These are phyloP conservation scores for Patiria pectinifera DNA, from an alignment of 53 echinoderm and acorn worm genomes.

Conservation along the genomic window DNA sequence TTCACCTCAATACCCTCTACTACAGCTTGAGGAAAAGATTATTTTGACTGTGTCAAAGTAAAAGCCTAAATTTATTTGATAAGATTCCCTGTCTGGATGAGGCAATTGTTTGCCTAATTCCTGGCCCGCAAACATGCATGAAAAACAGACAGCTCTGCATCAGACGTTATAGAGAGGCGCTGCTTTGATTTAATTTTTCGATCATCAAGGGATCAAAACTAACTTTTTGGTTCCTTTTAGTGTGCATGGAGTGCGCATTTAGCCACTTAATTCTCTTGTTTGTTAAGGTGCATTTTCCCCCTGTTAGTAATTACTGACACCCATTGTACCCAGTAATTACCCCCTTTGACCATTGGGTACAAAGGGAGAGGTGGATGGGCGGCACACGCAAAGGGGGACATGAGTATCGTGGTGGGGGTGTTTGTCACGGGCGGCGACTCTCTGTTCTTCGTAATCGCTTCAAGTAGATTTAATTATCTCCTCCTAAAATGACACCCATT, in stretches of 20 bases:
- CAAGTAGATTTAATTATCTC: slow-evolving; percentile 4
- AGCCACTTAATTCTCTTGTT: background rate
- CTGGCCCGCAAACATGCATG: no score
- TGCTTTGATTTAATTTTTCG: background rate
- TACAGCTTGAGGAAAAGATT: no score
- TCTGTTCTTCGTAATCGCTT: background rate
- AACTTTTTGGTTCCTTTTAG: background rate
- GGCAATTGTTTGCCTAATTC: no score
- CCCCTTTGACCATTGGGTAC: slow-evolving; percentile 8
- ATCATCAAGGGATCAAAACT: background rate
- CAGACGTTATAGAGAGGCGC: background rate
- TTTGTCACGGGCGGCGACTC: slow-evolving; percentile 22
- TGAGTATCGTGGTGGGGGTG: background rate
- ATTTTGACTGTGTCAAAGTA: no score
- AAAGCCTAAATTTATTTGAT: no score
- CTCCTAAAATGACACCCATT: background rate
- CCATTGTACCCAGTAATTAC: slow-evolving; percentile 32
- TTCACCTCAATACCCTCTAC: no score
- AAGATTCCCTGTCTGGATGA: no score
- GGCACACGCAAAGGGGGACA: slow-evolving; percentile 20
- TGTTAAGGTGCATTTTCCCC: background rate
- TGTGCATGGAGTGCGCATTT: background rate
- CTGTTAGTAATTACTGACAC: background rate
- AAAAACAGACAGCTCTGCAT: no score
- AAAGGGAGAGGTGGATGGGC: background rate